Conservation (phyloP, 2,888 invertebrate species). For the Lasioglossum morio region DNA sequence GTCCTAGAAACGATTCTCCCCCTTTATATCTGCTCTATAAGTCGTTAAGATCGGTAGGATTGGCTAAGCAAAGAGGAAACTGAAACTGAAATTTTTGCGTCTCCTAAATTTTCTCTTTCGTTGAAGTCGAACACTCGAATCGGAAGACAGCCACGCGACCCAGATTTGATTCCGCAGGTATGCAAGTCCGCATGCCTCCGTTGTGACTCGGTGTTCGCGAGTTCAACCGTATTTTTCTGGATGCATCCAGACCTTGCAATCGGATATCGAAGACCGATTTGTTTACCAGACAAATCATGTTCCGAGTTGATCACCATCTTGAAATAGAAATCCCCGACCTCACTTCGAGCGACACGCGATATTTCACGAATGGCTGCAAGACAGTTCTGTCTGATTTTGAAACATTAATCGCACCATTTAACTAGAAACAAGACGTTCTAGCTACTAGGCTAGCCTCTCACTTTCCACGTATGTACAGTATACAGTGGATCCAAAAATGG, state of each 20-base stretch:
- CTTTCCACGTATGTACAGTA: too few species aligned
- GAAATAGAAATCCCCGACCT: slow-evolving; percentile 44
- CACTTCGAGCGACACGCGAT: slow-evolving; percentile 38
- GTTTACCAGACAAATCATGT: slow-evolving; percentile 38
- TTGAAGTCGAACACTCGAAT: slow-evolving; percentile 14
- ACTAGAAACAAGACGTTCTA: background rate
- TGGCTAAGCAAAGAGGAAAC: background rate
- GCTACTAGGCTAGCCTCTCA: too few species aligned
- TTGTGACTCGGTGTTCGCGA: background rate
- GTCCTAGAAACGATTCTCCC: background rate
- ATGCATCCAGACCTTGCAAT: slow-evolving; percentile 29
- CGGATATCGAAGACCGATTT: slow-evolving; percentile 39
- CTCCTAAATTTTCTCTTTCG: background rate
- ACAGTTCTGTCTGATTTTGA: background rate
- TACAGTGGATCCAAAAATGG: too few species aligned
- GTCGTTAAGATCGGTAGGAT: background rate
- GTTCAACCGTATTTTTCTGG: background rate
- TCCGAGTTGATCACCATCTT: slow-evolving; percentile 24
- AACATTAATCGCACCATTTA: background rate
- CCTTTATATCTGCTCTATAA: too few species aligned
- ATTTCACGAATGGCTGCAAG: slow-evolving; percentile 27
- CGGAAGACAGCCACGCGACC: slow-evolving; percentile 6
- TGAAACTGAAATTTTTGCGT: background rate
- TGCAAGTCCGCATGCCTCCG: slow-evolving; percentile 10
- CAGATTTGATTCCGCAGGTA: slow-evolving; percentile 21